Conservation (phyloP, 2,888 invertebrate species). For the Chouioia cunea region DNA sequence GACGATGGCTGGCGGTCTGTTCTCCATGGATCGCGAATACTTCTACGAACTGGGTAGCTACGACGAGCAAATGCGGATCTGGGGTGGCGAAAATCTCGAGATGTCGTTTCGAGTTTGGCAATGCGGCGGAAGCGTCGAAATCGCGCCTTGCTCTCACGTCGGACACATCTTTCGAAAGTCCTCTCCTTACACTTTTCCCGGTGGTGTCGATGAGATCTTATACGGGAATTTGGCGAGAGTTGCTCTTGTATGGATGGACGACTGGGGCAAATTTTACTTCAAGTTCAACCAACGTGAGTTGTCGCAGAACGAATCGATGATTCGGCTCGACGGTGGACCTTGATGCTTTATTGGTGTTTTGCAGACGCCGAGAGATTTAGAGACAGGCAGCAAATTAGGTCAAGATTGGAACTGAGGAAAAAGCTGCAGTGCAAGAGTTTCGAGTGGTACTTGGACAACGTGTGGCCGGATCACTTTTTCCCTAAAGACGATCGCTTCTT, state of each 20-base stretch:
- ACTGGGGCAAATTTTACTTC: conserved; percentile 93
- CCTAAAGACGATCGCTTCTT: conserved; percentile 90
- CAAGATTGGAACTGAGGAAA: conserved; percentile 78
- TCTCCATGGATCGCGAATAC: conserved; percentile 86
- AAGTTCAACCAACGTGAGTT: conserved; percentile 79
- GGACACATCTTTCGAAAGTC: conserved; percentile 93
- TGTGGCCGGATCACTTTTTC: conserved; percentile 98
- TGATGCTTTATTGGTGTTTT: conserved; percentile 20
- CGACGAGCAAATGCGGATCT: conserved; percentile 83
- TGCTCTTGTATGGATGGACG: conserved; percentile 98
- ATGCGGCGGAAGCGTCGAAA: conserved; percentile 91
- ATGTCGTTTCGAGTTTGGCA: conserved; percentile 97
- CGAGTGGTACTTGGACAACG: conserved; percentile 92
- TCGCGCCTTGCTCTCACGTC: conserved; percentile 92
- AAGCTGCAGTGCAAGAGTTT: conserved; percentile 87
- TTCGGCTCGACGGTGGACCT: background rate
- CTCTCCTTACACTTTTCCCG: conserved; percentile 95
- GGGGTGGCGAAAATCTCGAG: conserved; percentile 99
- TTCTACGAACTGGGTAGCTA: conserved; percentile 89
- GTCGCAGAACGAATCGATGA: background rate
- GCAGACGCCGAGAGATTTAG: conserved; percentile 74
- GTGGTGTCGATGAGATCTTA: conserved; percentile 89
- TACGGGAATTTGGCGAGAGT: conserved; percentile 92
- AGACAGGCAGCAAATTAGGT: conserved; percentile 74
- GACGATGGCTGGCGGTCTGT: conserved; percentile 96